A percentile compares a stretch with the other conserved stretches of the same genome.
These are phyloP conservation scores for Ceraclea dissimilis DNA, from an alignment of 2,888 invertebrate genomes.

Conservation along the genomic window DNA sequence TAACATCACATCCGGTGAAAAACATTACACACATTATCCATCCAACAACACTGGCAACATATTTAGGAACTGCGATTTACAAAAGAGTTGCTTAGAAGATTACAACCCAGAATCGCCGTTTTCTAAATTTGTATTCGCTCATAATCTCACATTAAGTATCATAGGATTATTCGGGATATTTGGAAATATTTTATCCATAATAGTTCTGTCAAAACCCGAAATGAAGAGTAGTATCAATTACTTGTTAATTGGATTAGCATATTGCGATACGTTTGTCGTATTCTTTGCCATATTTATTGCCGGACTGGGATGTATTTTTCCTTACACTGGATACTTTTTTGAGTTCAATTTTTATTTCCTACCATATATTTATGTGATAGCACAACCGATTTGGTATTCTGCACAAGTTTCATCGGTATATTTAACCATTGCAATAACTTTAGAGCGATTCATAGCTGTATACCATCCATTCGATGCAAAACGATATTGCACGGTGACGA, in stretches of 20 bases:
- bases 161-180: slow-evolving; percentile 1
- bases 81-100: slow-evolving; percentile 1
- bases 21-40: neutral
- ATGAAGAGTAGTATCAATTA: slow-evolving; percentile 4
- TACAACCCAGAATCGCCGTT: neutral
- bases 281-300: neutral
- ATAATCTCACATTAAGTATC: neutral
- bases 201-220: slow-evolving; percentile 2
- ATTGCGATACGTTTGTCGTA: slow-evolving; percentile 3
- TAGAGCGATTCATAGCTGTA: slow-evolving; percentile 3
- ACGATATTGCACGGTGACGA: neutral
- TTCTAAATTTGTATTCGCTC: neutral
- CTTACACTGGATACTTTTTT: neutral
- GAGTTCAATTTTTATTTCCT: neutral
- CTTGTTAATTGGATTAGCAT: neutral
- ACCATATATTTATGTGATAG: neutral
- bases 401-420: slow-evolving; percentile 3
- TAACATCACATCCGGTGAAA: neutral
- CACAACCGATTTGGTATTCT: neutral
- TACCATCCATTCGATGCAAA: neutral
- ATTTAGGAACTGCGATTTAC: neutral
- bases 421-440: neutral
- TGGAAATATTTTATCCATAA: neutral
- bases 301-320: neutral
- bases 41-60: neutral